Evolutionary conservation across 2,113 vertebrate genomes (phyloP).

Genomic region (Pollimyrus isidori): DNA sequence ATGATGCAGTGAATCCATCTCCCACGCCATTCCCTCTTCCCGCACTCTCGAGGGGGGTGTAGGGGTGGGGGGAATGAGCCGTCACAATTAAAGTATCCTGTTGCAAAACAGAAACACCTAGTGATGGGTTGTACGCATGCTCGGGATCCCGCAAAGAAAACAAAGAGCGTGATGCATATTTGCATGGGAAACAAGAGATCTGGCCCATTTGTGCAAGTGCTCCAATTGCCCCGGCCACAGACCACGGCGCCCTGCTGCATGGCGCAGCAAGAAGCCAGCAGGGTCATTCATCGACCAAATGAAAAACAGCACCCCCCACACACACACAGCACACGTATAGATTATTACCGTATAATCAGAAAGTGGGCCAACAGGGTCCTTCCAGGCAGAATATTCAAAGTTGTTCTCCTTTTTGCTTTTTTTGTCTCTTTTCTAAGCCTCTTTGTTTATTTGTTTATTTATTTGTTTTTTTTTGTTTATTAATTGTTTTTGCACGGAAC

Average conservation of each 20-base stretch:
- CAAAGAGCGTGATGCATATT: not conserved
- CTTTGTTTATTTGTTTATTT: not conserved
- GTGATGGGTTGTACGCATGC: constrained; percentile 12
- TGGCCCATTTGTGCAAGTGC: constrained; percentile 3
- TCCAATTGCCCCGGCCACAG: not conserved
- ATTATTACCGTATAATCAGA: not conserved
- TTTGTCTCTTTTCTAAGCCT: not conserved
- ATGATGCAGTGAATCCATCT: constrained; percentile 15
- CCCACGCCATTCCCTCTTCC: constrained; percentile 19
- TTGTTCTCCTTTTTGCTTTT: not conserved
- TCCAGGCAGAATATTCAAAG: not conserved
- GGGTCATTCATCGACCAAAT: not conserved
- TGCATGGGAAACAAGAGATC: constrained; percentile 15
- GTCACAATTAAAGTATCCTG: constrained; percentile 35
- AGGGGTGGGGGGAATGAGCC: constrained; percentile 19
- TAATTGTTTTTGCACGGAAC: not conserved
- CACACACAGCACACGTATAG: not conserved
- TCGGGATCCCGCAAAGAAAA: constrained; percentile 11
- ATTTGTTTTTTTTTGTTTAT: not conserved
- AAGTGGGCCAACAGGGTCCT: not conserved
- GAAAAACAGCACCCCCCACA: not conserved
- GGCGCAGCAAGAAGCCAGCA: not conserved
- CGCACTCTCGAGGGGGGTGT: not conserved
- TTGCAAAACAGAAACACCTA: constrained; percentile 22
- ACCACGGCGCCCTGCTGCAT: not conserved